A percentile compares a stretch with the other conserved stretches of the same genome.
phyloP scores from a whole-genome alignment of 2,797 vertebrate genomes.

The Helarctos malayanus region DNA sequence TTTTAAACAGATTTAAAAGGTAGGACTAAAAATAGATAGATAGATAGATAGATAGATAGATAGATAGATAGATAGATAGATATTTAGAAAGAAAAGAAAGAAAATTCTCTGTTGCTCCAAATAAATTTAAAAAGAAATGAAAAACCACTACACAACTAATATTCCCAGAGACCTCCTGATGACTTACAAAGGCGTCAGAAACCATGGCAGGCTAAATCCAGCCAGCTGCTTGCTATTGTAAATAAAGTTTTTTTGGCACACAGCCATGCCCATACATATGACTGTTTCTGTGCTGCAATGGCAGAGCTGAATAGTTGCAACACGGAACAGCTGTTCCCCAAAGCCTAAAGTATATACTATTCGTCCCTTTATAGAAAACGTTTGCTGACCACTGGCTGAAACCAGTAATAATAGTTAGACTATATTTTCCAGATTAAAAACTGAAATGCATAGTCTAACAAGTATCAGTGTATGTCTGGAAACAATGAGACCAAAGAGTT shows the following conservation, averaged over 20 bases:
- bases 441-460: constrained; percentile 52
- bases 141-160: neutral
- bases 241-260: constrained; percentile 41
- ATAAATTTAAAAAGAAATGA: constrained; percentile 45
- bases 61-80: no score
- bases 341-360: constrained; percentile 10
- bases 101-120: constrained; percentile 53
- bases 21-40: neutral
- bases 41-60: no score
- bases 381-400: neutral
- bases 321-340: neutral
- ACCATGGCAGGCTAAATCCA: constrained; percentile 1
- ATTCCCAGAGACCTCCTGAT: neutral
- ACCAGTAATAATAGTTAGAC: neutral
- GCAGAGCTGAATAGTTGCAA: neutral
- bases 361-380: neutral
- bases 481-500: constrained; percentile 42
- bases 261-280: neutral
- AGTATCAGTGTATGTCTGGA: neutral
- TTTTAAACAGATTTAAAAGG: constrained; percentile 64
- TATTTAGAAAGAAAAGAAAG: neutral
- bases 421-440: constrained; percentile 46
- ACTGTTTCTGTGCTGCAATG: neutral
- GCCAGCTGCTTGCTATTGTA: neutral
- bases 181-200: constrained; percentile 35